These are phyloP conservation scores for Halictus quadricinctus DNA, from an alignment of 2,888 invertebrate genomes.

Conservation along the genomic window DNA sequence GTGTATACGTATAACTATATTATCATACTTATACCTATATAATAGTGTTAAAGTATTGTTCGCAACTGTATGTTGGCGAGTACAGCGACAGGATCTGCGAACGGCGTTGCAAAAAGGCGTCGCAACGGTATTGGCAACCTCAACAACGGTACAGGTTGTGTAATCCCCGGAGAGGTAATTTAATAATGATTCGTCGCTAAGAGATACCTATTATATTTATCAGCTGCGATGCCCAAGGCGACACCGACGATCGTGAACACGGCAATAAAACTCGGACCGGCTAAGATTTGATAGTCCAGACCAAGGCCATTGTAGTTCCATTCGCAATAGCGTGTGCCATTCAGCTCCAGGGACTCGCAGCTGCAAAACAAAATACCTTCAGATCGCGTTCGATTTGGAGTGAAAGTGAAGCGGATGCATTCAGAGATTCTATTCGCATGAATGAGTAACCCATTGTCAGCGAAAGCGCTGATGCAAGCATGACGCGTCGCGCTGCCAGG, in stretches of 20 bases:
- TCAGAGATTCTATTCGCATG: not conserved
- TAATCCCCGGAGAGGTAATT: slow-evolving; percentile 7
- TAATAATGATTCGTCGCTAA: not conserved
- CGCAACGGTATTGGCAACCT: not conserved
- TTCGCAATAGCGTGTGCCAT: slow-evolving; percentile 91
- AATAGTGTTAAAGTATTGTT: not conserved
- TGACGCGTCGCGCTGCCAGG: not conserved
- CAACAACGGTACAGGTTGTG: slow-evolving; percentile 7
- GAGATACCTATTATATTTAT: slow-evolving; percentile 84
- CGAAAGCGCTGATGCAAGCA: slow-evolving; percentile 26
- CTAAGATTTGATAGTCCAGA: slow-evolving; percentile 94
- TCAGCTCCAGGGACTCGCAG: slow-evolving; percentile 86
- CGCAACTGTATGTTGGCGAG: not conserved
- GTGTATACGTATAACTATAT: too few relatives aligned
- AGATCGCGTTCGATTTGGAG: slow-evolving; percentile 36
- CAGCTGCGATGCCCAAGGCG: slow-evolving; percentile 91
- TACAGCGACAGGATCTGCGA: not conserved
- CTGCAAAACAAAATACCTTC: slow-evolving; percentile 81
- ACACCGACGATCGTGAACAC: slow-evolving; percentile 95
- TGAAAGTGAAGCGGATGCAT: slow-evolving; percentile 19
- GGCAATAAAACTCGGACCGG: slow-evolving; percentile 96
- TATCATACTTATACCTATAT: too few relatives aligned
- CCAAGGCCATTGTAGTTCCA: slow-evolving; percentile 97
- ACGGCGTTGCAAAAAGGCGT: not conserved
- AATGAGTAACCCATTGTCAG: slow-evolving; percentile 1